Percentiles rank a stretch among this genome's conserved stretches.
Conservation (phyloP, 2,113 vertebrate genomes). For the Mustela lutreola region DNA sequence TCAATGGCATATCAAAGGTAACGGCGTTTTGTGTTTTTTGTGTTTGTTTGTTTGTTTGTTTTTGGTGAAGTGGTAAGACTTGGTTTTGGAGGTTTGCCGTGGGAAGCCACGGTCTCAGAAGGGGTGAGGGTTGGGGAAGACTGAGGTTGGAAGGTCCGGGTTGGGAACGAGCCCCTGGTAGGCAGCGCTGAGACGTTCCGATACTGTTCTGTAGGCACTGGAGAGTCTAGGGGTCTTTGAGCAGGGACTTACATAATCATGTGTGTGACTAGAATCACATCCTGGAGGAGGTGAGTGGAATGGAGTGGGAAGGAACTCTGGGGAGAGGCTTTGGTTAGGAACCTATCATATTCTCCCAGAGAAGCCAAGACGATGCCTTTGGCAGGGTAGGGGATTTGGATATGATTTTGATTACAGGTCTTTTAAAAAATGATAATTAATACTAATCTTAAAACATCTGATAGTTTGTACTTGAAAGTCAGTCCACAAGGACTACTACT, state of each 20-base stretch:
- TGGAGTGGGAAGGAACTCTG: not conserved
- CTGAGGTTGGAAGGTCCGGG: not conserved
- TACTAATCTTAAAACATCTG: not conserved
- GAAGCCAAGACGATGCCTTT: not conserved
- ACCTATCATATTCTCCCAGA: not conserved
- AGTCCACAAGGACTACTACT: not conserved
- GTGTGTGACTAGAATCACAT: not conserved
- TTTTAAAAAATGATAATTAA: not conserved
- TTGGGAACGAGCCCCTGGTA: not conserved
- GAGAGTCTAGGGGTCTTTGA: not conserved
- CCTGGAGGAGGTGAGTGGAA: not conserved
- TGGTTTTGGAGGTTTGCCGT: not conserved
- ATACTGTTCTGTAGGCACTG: not conserved
- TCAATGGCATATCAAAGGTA: not conserved
- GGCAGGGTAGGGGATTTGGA: not conserved
- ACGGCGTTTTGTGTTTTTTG: not conserved
- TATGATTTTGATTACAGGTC: not conserved
- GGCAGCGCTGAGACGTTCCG: not conserved
- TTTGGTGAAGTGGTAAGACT: not conserved
- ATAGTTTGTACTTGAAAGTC: not conserved
- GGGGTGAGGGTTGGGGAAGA: rapidly evolving
- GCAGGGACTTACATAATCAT: not conserved
- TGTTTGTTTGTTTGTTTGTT: not conserved
- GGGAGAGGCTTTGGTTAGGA: not conserved
- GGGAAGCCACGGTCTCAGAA: not conserved